Conservation (phyloP, 2,797 vertebrate species). For the Ctenochaetus hawaiiensis region DNA sequence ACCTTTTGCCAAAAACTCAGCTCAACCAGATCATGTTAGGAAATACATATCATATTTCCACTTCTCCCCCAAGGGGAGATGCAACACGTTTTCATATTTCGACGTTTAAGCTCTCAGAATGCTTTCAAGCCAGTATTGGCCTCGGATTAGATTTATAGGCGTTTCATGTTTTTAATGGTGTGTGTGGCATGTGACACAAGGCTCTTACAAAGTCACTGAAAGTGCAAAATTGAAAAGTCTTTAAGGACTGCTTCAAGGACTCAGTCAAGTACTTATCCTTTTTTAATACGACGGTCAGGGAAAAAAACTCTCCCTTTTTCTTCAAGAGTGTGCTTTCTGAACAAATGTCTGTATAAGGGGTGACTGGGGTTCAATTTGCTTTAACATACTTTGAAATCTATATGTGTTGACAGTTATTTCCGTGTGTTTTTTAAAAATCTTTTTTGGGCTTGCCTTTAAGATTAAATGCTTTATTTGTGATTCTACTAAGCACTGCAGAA, state of each 20-base stretch:
- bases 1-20: constrained; percentile 57
- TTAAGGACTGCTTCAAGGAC: constrained; percentile 44
- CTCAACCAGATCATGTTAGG: constrained; percentile 46
- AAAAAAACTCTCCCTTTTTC: constrained; percentile 11
- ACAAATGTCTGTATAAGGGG: neutral
- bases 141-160: constrained; percentile 21
- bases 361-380: neutral
- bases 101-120: constrained; percentile 31
- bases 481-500: constrained; percentile 12
- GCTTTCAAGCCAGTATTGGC: constrained; percentile 30
- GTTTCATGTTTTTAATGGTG: constrained; percentile 15
- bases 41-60: constrained; percentile 40
- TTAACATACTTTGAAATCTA: neutral
- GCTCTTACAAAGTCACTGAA: constrained; percentile 24
- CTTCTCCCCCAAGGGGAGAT: constrained; percentile 26
- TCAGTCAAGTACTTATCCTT: neutral
- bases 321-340: constrained; percentile 6
- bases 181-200: constrained; percentile 7
- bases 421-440: constrained; percentile 2
- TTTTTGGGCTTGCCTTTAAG: constrained; percentile 6
- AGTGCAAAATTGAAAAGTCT: constrained; percentile 18
- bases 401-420: constrained; percentile 1
- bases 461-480: constrained; percentile 21
- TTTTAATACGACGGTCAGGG: too few relatives aligned
- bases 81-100: constrained; percentile 42